Percentiles rank a stretch among this genome's conserved stretches.
Conservation (phyloP, 2,888 invertebrate species). For the Adelognathus sp. region DNA sequence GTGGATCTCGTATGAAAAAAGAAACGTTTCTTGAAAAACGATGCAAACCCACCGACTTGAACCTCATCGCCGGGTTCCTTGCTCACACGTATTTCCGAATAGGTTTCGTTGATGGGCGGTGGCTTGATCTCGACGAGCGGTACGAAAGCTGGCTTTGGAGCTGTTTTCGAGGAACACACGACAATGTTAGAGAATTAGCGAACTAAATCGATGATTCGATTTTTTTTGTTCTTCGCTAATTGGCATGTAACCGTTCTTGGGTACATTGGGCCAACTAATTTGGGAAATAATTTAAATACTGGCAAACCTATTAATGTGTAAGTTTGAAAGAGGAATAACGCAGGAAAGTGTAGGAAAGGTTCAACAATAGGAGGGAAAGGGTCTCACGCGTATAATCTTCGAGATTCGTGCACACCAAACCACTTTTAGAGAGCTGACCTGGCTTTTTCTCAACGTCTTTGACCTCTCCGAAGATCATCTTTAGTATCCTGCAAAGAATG, state of each 20-base stretch:
- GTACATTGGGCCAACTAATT: slow-evolving; percentile 7
- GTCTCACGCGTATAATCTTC: slow-evolving; percentile 76
- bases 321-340: background rate
- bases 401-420: slow-evolving; percentile 66
- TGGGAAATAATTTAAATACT: background rate
- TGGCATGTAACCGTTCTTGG: slow-evolving; percentile 16
- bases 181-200: slow-evolving; percentile 48
- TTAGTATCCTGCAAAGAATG: slow-evolving; percentile 68
- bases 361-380: slow-evolving; percentile 40
- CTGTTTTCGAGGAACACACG: slow-evolving; percentile 68
- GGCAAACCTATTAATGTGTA: background rate
- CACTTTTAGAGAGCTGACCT: slow-evolving; percentile 69
- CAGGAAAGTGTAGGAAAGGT: slow-evolving; percentile 47
- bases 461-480: slow-evolving; percentile 65
- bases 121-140: slow-evolving; percentile 72
- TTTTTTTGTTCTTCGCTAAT: too few relatives aligned
- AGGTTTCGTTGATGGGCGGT: slow-evolving; percentile 72
- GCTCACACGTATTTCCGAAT: slow-evolving; percentile 81
- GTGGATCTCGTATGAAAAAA: background rate
- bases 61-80: slow-evolving; percentile 76
- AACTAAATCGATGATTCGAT: background rate
- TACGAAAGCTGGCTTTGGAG: slow-evolving; percentile 78
- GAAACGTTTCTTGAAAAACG: slow-evolving; percentile 11
- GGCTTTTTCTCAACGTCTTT: slow-evolving; percentile 61
- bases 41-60: slow-evolving; percentile 76